Evolutionary conservation across 2,113 vertebrate genomes (phyloP).

Genomic region (Pseudopodoces humilis): DNA sequence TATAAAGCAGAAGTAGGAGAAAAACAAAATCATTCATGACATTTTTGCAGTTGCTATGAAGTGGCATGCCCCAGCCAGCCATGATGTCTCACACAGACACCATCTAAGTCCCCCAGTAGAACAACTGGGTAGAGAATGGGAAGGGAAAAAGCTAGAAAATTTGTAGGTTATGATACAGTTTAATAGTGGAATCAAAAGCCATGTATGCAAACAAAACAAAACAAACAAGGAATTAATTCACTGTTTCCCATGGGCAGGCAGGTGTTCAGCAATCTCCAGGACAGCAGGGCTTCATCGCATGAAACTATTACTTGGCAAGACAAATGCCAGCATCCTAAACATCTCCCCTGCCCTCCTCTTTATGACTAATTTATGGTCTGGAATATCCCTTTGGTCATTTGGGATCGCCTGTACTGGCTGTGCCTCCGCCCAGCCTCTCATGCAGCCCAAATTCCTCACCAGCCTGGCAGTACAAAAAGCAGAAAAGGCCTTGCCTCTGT

Average conservation of each 20-base stretch:
- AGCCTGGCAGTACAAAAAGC: not conserved
- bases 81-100: not conserved
- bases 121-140: not conserved
- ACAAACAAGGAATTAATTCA: not conserved
- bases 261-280: not conserved
- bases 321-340: not conserved
- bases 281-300: not conserved
- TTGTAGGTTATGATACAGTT: not conserved
- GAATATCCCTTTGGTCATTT: not conserved
- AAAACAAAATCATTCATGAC: not conserved
- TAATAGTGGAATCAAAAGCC: not conserved
- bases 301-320: fast-evolving
- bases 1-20: not conserved
- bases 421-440: not conserved
- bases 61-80: not conserved
- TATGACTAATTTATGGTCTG: not conserved
- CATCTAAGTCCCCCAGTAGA: not conserved
- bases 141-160: not conserved
- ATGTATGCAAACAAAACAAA: not conserved
- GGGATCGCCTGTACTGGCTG: not conserved
- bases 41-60: not conserved
- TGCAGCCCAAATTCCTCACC: not conserved
- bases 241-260: no score
- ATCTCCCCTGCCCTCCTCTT: not conserved
- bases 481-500: not conserved